A percentile compares a stretch with the other conserved stretches of the same genome.
Evolutionary conservation across 2,888 invertebrate species (phyloP).

Genomic region (Drosophila suboccidentalis): DNA sequence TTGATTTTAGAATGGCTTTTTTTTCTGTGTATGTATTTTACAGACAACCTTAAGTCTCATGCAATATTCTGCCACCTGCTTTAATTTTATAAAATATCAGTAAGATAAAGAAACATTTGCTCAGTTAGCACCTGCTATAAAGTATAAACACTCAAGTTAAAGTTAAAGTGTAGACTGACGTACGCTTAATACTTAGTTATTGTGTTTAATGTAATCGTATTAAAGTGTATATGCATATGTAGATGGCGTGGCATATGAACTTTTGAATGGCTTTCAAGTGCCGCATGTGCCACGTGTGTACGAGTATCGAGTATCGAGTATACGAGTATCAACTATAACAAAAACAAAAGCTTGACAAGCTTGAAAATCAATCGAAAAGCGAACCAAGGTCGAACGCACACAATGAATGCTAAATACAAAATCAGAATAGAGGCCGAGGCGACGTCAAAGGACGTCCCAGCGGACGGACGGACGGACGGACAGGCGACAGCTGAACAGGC

Average conservation of each 20-base stretch:
- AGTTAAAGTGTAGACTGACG: not conserved
- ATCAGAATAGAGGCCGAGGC: constrained; percentile 5
- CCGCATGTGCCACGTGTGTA: constrained; percentile 27
- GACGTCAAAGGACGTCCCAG: constrained; percentile 21
- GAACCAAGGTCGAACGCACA: constrained; percentile 32
- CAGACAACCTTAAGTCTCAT: too few species aligned
- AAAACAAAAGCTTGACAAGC: constrained; percentile 22
- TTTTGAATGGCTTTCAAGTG: constrained; percentile 26
- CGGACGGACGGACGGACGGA: constrained; percentile 18
- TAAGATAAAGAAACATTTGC: not conserved
- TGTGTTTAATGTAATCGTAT: constrained; percentile 7
- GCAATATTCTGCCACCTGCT: too few species aligned
- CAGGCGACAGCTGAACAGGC: constrained; percentile 26
- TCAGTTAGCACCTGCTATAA: not conserved
- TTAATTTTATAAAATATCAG: not conserved
- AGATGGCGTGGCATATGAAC: constrained; percentile 13
- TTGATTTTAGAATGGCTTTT: too few species aligned
- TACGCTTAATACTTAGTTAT: constrained; percentile 10
- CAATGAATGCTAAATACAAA: constrained; percentile 9
- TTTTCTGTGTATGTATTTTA: too few species aligned
- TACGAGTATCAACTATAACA: constrained; percentile 9
- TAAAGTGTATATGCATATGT: not conserved
- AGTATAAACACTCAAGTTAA: too few species aligned
- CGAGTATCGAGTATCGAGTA: not conserved
- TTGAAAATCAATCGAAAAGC: constrained; percentile 36